These are phyloP conservation scores for Arenaria interpres DNA, from an alignment of 2,113 vertebrate genomes.

Conservation along the genomic window DNA sequence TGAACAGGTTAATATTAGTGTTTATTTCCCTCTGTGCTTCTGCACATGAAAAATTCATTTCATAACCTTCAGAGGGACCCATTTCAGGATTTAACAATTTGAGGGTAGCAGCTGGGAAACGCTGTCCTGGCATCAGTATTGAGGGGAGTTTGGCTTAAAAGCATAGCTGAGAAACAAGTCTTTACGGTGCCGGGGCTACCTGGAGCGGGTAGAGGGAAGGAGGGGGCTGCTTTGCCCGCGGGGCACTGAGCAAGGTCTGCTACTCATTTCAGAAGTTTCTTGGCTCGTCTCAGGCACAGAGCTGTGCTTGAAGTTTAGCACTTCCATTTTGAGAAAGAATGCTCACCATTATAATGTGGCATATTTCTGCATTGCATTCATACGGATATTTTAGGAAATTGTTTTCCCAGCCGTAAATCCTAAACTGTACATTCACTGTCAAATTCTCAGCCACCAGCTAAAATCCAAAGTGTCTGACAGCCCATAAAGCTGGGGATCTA, in stretches of 20 bases:
- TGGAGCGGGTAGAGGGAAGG: not conserved
- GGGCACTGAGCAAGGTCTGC: not conserved
- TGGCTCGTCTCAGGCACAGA: slow-evolving; percentile 12
- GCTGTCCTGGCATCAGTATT: not conserved
- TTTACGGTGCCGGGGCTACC: not conserved
- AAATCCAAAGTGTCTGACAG: not conserved
- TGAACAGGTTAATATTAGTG: not conserved
- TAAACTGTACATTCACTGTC: not conserved
- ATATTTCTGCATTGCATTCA: slow-evolving; percentile 26
- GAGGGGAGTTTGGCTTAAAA: not conserved
- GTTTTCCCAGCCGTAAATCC: slow-evolving; percentile 33
- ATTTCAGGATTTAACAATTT: not conserved
- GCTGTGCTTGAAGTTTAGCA: slow-evolving; percentile 28
- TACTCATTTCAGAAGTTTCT: slow-evolving; percentile 38
- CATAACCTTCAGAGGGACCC: not conserved
- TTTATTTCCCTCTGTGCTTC: not conserved
- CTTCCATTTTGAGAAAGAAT: slow-evolving; percentile 60
- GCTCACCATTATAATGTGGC: slow-evolving; percentile 4
- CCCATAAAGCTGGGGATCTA: not conserved
- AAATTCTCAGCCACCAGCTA: not conserved
- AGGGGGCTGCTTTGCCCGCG: not conserved
- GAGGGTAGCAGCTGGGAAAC: not conserved
- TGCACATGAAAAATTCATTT: not conserved
- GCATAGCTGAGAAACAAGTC: not conserved
- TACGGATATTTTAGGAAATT: slow-evolving; percentile 31